Conservation (phyloP, 2,797 vertebrate species). For the Bovichtus variegatus region DNA sequence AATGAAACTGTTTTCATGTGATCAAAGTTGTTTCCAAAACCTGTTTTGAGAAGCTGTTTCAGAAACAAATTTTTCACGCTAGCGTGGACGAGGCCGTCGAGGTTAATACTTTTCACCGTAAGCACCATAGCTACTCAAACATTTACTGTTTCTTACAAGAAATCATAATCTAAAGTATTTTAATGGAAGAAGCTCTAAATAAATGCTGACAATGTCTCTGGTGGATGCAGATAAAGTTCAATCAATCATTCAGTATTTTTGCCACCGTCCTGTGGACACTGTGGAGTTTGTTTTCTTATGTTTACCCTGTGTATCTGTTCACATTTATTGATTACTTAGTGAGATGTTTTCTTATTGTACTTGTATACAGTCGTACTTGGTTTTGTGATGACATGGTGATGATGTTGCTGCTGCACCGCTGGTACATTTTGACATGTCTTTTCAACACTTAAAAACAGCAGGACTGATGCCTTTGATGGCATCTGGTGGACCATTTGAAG, state of each 20-base stretch:
- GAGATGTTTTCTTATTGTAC: constrained; percentile 90
- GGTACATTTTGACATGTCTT: constrained; percentile 86
- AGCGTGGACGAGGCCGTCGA: constrained; percentile 49
- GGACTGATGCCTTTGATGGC: constrained; percentile 79
- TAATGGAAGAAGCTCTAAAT: constrained; percentile 63
- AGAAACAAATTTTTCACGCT: constrained; percentile 31
- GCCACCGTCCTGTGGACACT: constrained; percentile 92
- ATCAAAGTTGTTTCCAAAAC: constrained; percentile 25
- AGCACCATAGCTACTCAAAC: constrained; percentile 53
- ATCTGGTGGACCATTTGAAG: constrained; percentile 64
- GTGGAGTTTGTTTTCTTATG: constrained; percentile 85
- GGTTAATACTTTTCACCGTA: constrained; percentile 56
- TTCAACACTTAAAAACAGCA: constrained; percentile 86
- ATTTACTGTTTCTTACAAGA: constrained; percentile 64
- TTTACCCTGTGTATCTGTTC: constrained; percentile 92
- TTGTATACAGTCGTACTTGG: constrained; percentile 87
- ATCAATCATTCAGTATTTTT: constrained; percentile 79
- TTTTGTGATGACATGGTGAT: constrained; percentile 92
- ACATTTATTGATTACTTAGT: constrained; percentile 91
- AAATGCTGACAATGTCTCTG: constrained; percentile 70
- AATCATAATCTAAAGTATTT: constrained; percentile 60
- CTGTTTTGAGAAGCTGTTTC: constrained; percentile 7
- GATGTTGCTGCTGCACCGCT: constrained; percentile 94
- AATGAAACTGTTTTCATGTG: constrained; percentile 23
- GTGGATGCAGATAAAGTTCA: constrained; percentile 72